Conservation (phyloP, 2,888 invertebrate genomes). For the Epirrhoe alternata region DNA sequence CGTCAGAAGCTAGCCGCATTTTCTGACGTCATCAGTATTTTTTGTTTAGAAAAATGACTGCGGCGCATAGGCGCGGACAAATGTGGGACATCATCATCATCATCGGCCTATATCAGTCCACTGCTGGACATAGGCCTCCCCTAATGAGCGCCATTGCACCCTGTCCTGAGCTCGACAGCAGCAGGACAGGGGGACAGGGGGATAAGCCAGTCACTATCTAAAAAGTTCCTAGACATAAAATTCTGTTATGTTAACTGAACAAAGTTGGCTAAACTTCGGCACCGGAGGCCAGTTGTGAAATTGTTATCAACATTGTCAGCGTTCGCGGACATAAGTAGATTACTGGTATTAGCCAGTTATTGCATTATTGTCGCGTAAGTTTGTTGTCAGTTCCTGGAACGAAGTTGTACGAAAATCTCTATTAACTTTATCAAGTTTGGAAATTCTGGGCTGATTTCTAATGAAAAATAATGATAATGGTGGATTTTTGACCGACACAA, state of each 20-base stretch:
- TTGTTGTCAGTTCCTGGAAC: neutral
- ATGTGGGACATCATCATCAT: too few relatives aligned
- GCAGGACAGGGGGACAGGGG: too few relatives aligned
- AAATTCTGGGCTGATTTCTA: neutral
- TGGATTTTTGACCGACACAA: too few relatives aligned
- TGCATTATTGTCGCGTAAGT: conserved; percentile 4
- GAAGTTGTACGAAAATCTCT: conserved; percentile 4
- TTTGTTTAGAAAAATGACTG: too few relatives aligned
- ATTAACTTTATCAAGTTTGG: neutral
- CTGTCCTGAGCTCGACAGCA: too few relatives aligned
- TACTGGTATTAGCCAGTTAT: conserved; percentile 21
- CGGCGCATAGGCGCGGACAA: too few relatives aligned
- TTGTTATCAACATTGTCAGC: conserved; percentile 37
- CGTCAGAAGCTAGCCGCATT: too few relatives aligned
- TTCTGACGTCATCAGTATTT: too few relatives aligned
- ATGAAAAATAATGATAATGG: too few relatives aligned
- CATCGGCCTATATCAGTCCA: too few relatives aligned
- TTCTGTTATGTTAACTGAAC: conserved; percentile 17
- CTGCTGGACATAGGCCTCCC: too few relatives aligned
- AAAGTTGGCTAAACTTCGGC: conserved; percentile 27
- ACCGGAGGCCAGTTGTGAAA: conserved; percentile 25
- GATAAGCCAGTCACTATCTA: neutral
- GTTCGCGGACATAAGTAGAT: conserved; percentile 23
- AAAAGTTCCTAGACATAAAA: conserved; percentile 25
- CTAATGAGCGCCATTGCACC: too few relatives aligned